phyloP scores from a whole-genome alignment of 2,113 vertebrate genomes.

The Thinocorus orbignyianus region DNA sequence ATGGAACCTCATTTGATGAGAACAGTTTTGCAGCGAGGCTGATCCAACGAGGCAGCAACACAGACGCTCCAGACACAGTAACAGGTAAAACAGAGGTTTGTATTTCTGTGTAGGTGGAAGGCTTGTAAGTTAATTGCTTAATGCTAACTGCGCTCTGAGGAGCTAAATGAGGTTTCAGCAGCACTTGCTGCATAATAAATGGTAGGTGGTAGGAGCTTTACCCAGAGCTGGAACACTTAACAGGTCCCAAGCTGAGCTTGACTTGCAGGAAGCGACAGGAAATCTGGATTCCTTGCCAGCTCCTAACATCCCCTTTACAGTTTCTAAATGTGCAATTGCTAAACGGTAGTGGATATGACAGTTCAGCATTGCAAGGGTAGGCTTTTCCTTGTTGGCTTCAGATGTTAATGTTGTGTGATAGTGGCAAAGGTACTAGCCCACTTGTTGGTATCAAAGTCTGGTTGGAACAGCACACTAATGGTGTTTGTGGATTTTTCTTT shows the following conservation, averaged over 20 bases:
- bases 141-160: background rate
- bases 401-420: background rate
- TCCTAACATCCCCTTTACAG: background rate
- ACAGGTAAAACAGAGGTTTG: constrained; percentile 81
- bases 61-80: constrained; percentile 85
- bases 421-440: background rate
- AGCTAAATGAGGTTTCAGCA: background rate
- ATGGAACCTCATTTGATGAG: constrained; percentile 95
- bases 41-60: constrained; percentile 92
- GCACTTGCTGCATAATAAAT: background rate
- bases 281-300: background rate
- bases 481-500: background rate
- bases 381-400: background rate
- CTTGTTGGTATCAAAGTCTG: background rate
- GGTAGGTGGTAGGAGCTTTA: background rate
- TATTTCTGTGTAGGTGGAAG: background rate
- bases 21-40: constrained; percentile 94
- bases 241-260: background rate
- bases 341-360: background rate
- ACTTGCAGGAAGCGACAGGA: background rate
- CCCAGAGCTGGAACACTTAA: background rate
- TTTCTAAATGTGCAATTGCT: background rate
- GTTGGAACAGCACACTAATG: background rate
- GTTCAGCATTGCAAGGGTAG: background rate
- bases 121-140: background rate